Evolutionary conservation across 2,888 invertebrate species (phyloP), one percentile per base, ranked within the genome.

Genomic region (Taenaris catops): DNA sequence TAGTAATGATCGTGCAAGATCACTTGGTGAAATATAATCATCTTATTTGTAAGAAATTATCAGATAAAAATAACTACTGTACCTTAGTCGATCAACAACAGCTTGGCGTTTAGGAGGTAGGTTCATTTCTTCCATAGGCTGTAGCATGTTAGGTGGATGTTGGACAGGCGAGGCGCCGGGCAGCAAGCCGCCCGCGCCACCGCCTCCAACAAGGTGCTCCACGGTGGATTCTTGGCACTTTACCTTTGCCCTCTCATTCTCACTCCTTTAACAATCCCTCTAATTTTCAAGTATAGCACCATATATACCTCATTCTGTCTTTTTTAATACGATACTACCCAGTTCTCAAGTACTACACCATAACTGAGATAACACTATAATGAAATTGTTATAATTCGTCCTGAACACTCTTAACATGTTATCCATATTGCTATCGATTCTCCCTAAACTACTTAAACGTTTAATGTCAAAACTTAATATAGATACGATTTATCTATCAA

Each of bases 101-200:
- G 94, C 94, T 76, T 95, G 94, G 50, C 92, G 87, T 73, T 94
- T 94, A 20, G 94, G 92, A 59, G 94, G 92, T 64, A 94, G 87
- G 61, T 94, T 93, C 81, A 94, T 94, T 58, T 89, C 80, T 63
- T 87, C 87, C 80, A 89, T 89, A 55, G 89, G 88, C 64, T 89
- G 89, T 64, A 89, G 87, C 84, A 89, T 86, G 80, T 88, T 91
- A 61, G 90, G 91, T 70, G 90, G 91, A 52, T 88, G 87, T 55
- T 88, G 88, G 57, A 86, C 83, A 55, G 87, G 88, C 63, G 89
- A 87, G 66, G 84, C 84, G 70, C 87, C 84, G 81, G 91, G 90
- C 86, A 89, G 88, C 86, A 89, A 80, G 78, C 90, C 88, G 84
- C 91, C 89, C 87, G 91, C 88, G 73, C 91, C 83, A 76, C 91